Evolutionary conservation across 1,140 invertebrate species (phyloP).

Genomic region (Bilobella aurantiaca): DNA sequence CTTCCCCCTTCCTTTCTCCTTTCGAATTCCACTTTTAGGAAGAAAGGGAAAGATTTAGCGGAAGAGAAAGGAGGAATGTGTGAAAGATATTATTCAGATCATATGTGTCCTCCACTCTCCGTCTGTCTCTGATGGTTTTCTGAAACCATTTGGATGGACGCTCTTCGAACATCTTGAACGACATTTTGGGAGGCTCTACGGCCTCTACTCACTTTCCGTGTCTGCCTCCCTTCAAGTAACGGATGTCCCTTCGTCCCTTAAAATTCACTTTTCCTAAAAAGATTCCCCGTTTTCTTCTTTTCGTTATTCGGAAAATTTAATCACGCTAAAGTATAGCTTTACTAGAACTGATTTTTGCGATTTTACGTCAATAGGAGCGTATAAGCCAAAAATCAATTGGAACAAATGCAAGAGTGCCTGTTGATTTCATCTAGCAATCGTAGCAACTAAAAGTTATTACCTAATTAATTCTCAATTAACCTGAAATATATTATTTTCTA

Average conservation of each 20-base stretch:
- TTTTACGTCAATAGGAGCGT: neutral
- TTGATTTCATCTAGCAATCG: too few relatives aligned
- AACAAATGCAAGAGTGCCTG: neutral
- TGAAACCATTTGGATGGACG: neutral
- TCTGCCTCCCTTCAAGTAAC: neutral
- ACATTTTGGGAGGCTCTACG: too few relatives aligned
- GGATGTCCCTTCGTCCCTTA: neutral
- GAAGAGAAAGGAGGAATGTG: neutral
- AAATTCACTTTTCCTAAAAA: neutral
- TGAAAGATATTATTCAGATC: neutral
- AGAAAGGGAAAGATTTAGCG: neutral
- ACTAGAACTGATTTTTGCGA: neutral
- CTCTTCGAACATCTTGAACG: neutral
- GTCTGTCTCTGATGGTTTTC: neutral
- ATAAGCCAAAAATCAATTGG: neutral
- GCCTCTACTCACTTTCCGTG: too few relatives aligned
- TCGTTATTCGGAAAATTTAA: too few relatives aligned
- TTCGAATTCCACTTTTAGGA: neutral
- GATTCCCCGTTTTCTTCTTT: neutral
- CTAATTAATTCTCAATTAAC: too few relatives aligned
- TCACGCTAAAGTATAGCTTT: neutral
- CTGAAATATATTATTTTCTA: too few relatives aligned
- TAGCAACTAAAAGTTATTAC: too few relatives aligned
- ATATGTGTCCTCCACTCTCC: too few relatives aligned
- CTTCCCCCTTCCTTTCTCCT: neutral